These are phyloP conservation scores for Chascanopsetta lugubris DNA, from an alignment of 2,113 vertebrate species.

Conservation along the genomic window DNA sequence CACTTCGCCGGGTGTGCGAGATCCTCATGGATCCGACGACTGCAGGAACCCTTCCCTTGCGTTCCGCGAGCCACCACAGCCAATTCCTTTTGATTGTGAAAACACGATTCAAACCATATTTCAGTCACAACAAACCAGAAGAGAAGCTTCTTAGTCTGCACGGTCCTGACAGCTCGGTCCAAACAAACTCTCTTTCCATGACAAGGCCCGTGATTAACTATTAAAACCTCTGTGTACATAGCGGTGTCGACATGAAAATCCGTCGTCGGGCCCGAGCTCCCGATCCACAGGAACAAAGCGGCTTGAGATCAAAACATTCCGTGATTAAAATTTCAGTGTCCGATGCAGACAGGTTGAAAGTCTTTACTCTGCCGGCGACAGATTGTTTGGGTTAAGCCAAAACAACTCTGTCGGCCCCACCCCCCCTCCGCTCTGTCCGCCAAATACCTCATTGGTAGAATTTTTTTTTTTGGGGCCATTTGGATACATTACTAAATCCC, in stretches of 20 bases:
- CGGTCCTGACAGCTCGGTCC: slow-evolving; percentile 37
- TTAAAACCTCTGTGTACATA: slow-evolving; percentile 47
- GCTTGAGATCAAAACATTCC: slow-evolving; percentile 44
- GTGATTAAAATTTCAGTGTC: slow-evolving; percentile 59
- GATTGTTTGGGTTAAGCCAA: slow-evolving; percentile 61
- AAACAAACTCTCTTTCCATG: slow-evolving; percentile 43
- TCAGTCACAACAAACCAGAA: background rate
- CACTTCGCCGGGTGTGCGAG: background rate
- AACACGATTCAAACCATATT: background rate
- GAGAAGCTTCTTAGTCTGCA: background rate
- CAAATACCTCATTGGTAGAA: slow-evolving; percentile 49
- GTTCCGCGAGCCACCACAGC: background rate
- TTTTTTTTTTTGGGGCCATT: slow-evolving; percentile 56
- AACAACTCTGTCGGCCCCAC: slow-evolving; percentile 38
- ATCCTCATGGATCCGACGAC: background rate
- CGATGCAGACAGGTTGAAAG: slow-evolving; percentile 17
- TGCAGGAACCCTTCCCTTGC: background rate
- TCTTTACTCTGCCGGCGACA: slow-evolving; percentile 16
- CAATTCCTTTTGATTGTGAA: background rate
- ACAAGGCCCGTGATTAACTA: slow-evolving; percentile 67
- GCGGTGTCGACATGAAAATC: slow-evolving; percentile 38
- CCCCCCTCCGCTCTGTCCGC: too few relatives aligned
- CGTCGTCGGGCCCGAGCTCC: slow-evolving; percentile 24
- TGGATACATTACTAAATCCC: slow-evolving; percentile 56
- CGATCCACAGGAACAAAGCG: slow-evolving; percentile 53